A percentile compares a stretch with the other conserved stretches of the same genome.
Conservation (phyloP, 2,113 vertebrate genomes). For the Notothenia rossii region DNA sequence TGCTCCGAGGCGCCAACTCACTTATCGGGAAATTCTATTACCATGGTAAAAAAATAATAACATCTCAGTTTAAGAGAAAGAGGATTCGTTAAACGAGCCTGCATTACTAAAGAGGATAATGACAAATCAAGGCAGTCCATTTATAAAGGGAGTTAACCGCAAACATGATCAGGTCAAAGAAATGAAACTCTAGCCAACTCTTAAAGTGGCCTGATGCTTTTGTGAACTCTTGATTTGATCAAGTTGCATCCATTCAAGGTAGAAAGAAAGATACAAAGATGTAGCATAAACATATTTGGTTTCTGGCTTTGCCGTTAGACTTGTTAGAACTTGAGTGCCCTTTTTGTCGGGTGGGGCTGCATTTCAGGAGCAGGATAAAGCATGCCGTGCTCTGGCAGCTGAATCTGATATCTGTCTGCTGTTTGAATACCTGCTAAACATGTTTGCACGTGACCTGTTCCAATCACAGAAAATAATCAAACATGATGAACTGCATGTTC, state of each 20-base stretch:
- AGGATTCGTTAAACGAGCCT: background rate
- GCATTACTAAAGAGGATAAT: constrained; percentile 19
- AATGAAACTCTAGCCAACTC: background rate
- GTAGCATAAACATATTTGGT: constrained; percentile 33
- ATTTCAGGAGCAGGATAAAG: constrained; percentile 59
- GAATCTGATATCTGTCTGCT: constrained; percentile 51
- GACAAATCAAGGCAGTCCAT: background rate
- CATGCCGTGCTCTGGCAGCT: constrained; percentile 47
- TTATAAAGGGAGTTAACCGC: background rate
- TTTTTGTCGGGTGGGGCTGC: constrained; percentile 53
- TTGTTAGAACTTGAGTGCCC: constrained; percentile 69
- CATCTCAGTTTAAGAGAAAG: constrained; percentile 10
- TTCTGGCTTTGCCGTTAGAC: constrained; percentile 39
- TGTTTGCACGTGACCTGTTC: constrained; percentile 15
- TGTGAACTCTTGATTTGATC: constrained; percentile 9
- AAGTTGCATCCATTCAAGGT: constrained; percentile 16
- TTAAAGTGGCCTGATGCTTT: background rate
- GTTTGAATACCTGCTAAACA: constrained; percentile 39
- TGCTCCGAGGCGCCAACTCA: constrained; percentile 28
- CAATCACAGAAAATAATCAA: constrained; percentile 1
- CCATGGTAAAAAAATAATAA: constrained; percentile 22
- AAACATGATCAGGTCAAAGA: constrained; percentile 10
- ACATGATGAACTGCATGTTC: background rate
- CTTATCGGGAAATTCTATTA: constrained; percentile 62
- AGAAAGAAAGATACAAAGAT: constrained; percentile 7